Percentiles rank a stretch among this genome's conserved stretches.
Evolutionary conservation across 2,797 vertebrate species (phyloP).

Genomic region (Cynodonichthys magdalenae): DNA sequence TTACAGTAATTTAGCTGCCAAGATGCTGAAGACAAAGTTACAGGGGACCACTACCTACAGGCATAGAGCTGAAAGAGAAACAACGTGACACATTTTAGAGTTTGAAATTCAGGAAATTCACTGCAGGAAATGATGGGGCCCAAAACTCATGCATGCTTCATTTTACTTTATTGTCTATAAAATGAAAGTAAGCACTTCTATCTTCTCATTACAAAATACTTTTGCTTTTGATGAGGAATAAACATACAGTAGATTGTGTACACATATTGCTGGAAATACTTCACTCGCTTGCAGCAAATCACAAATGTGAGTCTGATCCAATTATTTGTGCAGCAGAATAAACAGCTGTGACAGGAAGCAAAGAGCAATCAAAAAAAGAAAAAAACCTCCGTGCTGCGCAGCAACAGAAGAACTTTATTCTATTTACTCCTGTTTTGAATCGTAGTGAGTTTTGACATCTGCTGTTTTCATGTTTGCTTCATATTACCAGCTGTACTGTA

Average conservation of each 20-base stretch:
- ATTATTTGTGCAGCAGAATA: slow-evolving; percentile 42
- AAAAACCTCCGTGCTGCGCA: slow-evolving; percentile 7
- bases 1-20: slow-evolving; percentile 63
- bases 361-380: slow-evolving; percentile 11
- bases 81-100: slow-evolving; percentile 38
- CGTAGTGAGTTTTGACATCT: slow-evolving; percentile 12
- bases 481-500: slow-evolving; percentile 36
- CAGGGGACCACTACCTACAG: slow-evolving; percentile 47
- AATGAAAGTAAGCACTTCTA: slow-evolving; percentile 23
- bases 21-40: slow-evolving; percentile 54
- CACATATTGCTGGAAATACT: slow-evolving; percentile 19
- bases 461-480: slow-evolving; percentile 28
- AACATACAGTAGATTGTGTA: slow-evolving; percentile 10
- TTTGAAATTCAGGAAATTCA: slow-evolving; percentile 42
- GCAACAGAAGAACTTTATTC: background rate
- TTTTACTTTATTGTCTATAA: slow-evolving; percentile 10
- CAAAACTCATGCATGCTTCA: background rate
- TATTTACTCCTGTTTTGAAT: slow-evolving; percentile 17
- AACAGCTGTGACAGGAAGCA: slow-evolving; percentile 48
- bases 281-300: slow-evolving; percentile 31
- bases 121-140: too few species aligned
- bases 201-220: slow-evolving; percentile 1
- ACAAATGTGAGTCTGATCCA: slow-evolving; percentile 52
- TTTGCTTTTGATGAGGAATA: slow-evolving; percentile 23
- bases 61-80: slow-evolving; percentile 36